A percentile compares a stretch with the other conserved stretches of the same genome.
Evolutionary conservation across 2,888 invertebrate genomes (phyloP).

Genomic region (Pantelozetes paolii): DNA sequence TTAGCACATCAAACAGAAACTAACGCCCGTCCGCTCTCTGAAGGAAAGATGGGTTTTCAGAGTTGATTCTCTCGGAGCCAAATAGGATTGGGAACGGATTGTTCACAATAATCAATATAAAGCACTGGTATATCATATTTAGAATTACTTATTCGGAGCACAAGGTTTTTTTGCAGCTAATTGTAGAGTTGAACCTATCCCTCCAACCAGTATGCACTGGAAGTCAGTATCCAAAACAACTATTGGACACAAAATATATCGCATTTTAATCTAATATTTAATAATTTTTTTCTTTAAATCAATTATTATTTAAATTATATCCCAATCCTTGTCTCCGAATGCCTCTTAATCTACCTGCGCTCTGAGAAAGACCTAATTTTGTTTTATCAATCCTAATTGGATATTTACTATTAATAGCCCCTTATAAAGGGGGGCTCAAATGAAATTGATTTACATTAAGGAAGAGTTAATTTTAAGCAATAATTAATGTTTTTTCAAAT

Average conservation of each 20-base stretch:
- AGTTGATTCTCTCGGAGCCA: not conserved
- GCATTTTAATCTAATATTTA: not conserved
- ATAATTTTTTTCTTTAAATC: not conserved
- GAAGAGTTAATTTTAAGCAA: too few relatives aligned
- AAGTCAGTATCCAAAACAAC: not conserved
- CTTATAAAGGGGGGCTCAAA: too few relatives aligned
- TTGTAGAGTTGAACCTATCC: not conserved
- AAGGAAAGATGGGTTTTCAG: not conserved
- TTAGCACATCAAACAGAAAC: too few relatives aligned
- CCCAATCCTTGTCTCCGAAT: not conserved
- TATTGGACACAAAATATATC: not conserved
- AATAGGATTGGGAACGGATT: conserved; percentile 2
- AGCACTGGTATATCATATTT: too few relatives aligned
- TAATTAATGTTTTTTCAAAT: too few relatives aligned
- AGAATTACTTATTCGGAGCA: not conserved
- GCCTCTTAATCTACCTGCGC: too few relatives aligned
- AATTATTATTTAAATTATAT: not conserved
- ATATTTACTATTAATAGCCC: too few relatives aligned
- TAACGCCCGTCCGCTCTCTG: too few relatives aligned
- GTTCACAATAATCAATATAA: not conserved
- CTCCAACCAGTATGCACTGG: not conserved
- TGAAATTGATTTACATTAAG: too few relatives aligned
- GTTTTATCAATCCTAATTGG: too few relatives aligned
- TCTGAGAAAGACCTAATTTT: too few relatives aligned
- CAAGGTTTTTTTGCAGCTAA: not conserved